A percentile compares a stretch with the other conserved stretches of the same genome.
Conservation (phyloP, 2,113 vertebrate genomes). For the Elaphurus davidianus region DNA sequence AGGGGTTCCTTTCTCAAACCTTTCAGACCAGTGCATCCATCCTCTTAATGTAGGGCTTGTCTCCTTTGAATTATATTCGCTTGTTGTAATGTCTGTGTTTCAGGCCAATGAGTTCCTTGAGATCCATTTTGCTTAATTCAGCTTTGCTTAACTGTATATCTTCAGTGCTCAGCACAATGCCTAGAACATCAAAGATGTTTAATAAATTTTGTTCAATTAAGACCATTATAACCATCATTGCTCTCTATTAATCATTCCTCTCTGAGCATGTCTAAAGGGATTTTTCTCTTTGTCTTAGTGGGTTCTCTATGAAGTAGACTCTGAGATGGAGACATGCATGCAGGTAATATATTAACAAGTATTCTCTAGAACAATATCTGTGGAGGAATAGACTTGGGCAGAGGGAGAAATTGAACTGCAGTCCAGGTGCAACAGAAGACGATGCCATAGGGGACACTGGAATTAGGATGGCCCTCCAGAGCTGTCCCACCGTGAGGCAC, state of each 20-base stretch:
- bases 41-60: neutral
- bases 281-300: neutral
- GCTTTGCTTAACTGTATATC: neutral
- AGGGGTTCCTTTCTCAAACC: neutral
- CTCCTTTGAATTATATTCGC: neutral
- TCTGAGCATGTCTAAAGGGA: neutral
- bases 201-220: neutral
- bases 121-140: neutral
- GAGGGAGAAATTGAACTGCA: neutral
- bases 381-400: neutral
- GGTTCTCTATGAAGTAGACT: neutral
- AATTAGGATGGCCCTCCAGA: fast-evolving
- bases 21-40: neutral
- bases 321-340: neutral
- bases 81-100: neutral
- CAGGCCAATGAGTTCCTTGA: neutral
- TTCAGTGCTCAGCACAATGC: neutral
- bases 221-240: neutral
- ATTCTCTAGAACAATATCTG: neutral
- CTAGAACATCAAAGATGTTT: neutral
- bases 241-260: neutral
- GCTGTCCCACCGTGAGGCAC: neutral
- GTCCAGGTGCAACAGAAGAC: neutral
- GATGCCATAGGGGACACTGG: too few species aligned
- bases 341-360: neutral